Conservation (phyloP, 1,140 invertebrate species). For the Monochamus saltuarius region DNA sequence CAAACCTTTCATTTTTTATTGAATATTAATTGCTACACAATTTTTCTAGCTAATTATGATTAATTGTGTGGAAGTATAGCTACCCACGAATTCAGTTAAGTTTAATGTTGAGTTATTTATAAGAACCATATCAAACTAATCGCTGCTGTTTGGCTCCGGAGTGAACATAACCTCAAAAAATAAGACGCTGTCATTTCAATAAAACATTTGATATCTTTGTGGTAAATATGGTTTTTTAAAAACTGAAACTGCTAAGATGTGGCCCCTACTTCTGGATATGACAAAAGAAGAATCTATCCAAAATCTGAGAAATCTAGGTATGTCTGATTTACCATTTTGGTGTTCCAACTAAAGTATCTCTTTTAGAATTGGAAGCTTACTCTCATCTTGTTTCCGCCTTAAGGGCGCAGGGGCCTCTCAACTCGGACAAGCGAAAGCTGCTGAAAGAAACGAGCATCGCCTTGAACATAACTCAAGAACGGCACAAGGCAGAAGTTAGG, state of each 20-base stretch:
- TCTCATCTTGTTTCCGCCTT: constrained; percentile 83
- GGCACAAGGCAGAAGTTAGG: constrained; percentile 86
- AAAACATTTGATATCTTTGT: too few species aligned
- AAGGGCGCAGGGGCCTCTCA: constrained; percentile 86
- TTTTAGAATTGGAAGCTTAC: constrained; percentile 83
- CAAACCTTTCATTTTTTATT: constrained; percentile 4
- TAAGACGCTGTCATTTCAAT: constrained; percentile 4
- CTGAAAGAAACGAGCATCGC: constrained; percentile 77
- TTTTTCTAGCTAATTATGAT: background rate
- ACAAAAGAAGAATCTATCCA: constrained; percentile 82
- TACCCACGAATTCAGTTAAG: background rate
- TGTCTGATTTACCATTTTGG: constrained; percentile 27
- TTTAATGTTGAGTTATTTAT: background rate
- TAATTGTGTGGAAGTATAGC: background rate
- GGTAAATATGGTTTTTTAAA: too few species aligned
- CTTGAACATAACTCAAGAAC: constrained; percentile 84
- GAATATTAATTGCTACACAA: constrained; percentile 4
- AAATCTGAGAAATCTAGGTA: constrained; percentile 81
- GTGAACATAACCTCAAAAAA: constrained; percentile 6
- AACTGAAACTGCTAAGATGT: constrained; percentile 56
- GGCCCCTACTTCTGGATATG: constrained; percentile 73
- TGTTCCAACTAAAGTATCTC: background rate
- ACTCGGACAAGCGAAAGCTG: constrained; percentile 78
- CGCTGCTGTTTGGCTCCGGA: background rate
- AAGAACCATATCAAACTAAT: background rate